These are phyloP conservation scores for Bombus breviceps DNA, from an alignment of 1,140 invertebrate species.

Conservation along the genomic window DNA sequence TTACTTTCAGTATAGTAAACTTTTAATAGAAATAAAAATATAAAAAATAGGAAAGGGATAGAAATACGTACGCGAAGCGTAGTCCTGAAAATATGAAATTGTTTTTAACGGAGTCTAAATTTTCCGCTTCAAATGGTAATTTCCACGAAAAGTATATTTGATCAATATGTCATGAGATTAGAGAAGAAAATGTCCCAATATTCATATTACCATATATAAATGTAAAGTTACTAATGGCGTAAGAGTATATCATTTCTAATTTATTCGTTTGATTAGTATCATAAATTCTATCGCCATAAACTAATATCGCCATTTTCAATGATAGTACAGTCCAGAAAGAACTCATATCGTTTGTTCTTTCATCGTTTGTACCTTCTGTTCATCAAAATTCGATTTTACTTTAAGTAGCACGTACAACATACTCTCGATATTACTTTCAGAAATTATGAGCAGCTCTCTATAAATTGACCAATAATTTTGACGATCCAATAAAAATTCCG, in stretches of 20 bases:
- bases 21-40: not conserved
- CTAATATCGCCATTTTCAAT: not conserved
- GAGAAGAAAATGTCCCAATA: no score
- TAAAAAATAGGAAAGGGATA: no score
- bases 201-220: no score
- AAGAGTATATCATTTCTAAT: no score
- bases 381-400: constrained; percentile 10
- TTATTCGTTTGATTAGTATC: not conserved
- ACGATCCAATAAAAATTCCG: not conserved
- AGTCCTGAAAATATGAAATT: not conserved
- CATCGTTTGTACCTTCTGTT: constrained; percentile 1
- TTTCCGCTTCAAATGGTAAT: not conserved
- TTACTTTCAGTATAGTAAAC: not conserved
- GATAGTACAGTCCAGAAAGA: not conserved
- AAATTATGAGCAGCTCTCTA: not conserved
- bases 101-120: no score
- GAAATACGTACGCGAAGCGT: no score
- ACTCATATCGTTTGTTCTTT: not conserved
- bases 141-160: no score
- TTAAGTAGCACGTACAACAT: constrained; percentile 15
- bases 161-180: no score
- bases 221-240: no score
- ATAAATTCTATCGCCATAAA: not conserved
- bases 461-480: constrained; percentile 36
- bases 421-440: constrained; percentile 17